phyloP scores from a whole-genome alignment of 2,797 vertebrate genomes.

The Anguilla obscura region DNA sequence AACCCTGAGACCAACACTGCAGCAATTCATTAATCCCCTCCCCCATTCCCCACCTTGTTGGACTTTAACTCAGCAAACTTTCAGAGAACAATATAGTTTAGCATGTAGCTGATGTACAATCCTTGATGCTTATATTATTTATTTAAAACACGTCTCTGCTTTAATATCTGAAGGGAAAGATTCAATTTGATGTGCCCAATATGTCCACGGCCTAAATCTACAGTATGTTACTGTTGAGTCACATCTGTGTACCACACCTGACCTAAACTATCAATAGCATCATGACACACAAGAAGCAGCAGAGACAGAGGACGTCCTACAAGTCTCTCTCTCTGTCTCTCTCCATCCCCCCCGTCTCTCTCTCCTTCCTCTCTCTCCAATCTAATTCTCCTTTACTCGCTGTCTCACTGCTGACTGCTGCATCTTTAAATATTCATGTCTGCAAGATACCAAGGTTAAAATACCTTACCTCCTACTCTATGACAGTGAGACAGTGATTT shows the following conservation, averaged over 20 bases:
- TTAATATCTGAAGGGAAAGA: background rate
- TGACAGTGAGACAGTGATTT: constrained; percentile 39
- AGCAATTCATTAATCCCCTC: background rate
- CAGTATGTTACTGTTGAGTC: constrained; percentile 10
- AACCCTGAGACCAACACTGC: background rate
- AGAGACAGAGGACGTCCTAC: constrained; percentile 27
- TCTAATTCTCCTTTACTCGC: background rate
- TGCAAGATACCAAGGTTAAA: constrained; percentile 5
- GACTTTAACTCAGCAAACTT: background rate
- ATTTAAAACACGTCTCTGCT: background rate
- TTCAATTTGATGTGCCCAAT: background rate
- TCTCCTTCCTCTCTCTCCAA: background rate
- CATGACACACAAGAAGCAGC: constrained; percentile 35
- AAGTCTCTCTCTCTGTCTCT: background rate
- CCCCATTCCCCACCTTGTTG: background rate
- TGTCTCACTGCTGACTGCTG: constrained; percentile 17
- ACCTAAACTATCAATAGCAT: constrained; percentile 28
- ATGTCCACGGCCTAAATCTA: background rate
- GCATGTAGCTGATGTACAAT: background rate
- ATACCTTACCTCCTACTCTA: constrained; percentile 32
- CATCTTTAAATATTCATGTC: constrained; percentile 17
- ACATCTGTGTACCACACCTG: constrained; percentile 34
- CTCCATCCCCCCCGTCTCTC: background rate
- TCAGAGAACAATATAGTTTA: background rate
- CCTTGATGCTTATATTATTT: background rate